These are phyloP conservation scores for Scaptodrosophila lebanonensis DNA, from an alignment of 1,140 invertebrate species.

Conservation along the genomic window DNA sequence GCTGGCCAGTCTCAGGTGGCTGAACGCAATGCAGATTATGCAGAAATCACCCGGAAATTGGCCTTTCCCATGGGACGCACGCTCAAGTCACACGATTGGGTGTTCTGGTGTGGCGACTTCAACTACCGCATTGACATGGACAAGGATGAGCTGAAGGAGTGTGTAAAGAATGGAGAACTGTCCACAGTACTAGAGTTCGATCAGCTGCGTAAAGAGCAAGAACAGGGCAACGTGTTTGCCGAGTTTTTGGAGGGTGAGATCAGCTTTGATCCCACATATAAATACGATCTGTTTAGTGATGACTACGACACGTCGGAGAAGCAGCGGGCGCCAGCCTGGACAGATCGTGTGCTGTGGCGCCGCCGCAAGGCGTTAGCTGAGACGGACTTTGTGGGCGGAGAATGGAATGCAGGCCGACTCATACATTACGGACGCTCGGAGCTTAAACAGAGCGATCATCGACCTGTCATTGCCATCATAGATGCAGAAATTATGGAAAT, in stretches of 20 bases:
- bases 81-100: conserved; percentile 96
- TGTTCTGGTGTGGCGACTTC: conserved; percentile 99
- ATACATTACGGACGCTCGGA: conserved; percentile 93
- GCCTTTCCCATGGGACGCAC: conserved; percentile 95
- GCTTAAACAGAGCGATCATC: conserved; percentile 98
- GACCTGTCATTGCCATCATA: conserved; percentile 93
- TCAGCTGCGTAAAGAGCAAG: conserved; percentile 91
- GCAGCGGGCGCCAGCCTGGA: conserved; percentile 97
- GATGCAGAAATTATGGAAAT: conserved; percentile 91
- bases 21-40: conserved; percentile 97
- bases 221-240: conserved; percentile 92
- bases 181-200: conserved; percentile 89
- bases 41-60: conserved; percentile 95
- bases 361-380: conserved; percentile 85
- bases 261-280: conserved; percentile 97
- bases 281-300: conserved; percentile 99
- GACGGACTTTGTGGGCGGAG: conserved; percentile 78
- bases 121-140: conserved; percentile 98
- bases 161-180: conserved; percentile 88
- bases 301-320: conserved; percentile 99
- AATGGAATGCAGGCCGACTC: conserved; percentile 86
- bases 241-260: conserved; percentile 96
- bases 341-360: conserved; percentile 96
- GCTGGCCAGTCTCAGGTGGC: conserved; percentile 95
- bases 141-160: conserved; percentile 94